A percentile compares a stretch with the other conserved stretches of the same genome.
These are phyloP conservation scores for Rhea americana DNA, from an alignment of 2,113 vertebrate species.

Conservation along the genomic window DNA sequence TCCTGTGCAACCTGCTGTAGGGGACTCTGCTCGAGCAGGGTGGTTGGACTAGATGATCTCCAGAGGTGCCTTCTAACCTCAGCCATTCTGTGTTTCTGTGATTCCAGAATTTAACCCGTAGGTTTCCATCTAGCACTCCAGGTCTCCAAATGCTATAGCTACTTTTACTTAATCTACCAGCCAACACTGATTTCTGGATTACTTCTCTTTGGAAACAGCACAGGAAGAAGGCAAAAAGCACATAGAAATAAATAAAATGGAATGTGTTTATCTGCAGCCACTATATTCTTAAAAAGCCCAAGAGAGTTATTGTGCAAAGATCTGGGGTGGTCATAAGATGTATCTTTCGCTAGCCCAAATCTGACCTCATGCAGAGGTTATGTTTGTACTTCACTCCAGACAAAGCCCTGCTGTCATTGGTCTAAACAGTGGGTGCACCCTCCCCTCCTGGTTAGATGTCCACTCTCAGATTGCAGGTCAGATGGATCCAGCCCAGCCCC, in stretches of 20 bases:
- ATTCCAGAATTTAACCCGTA: background rate
- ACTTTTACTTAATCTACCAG: background rate
- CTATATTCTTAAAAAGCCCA: background rate
- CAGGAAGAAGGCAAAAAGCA: background rate
- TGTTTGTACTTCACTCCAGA: background rate
- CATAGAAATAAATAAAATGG: too few relatives aligned
- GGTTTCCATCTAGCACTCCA: background rate
- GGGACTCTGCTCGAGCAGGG: too few relatives aligned
- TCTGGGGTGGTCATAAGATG: background rate
- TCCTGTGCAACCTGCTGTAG: too few relatives aligned
- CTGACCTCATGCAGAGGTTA: background rate
- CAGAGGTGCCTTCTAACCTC: too few relatives aligned
- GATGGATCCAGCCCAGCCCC: background rate
- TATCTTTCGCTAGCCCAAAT: background rate
- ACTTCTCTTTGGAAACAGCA: background rate
- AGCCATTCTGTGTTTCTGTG: too few relatives aligned
- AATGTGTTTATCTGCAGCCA: background rate
- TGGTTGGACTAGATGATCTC: too few relatives aligned
- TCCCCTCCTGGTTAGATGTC: background rate
- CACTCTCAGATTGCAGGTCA: background rate
- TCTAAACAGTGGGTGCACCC: background rate
- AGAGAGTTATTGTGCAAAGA: constrained; percentile 8
- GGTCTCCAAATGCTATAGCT: background rate
- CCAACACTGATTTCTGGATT: background rate
- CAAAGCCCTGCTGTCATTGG: background rate